phyloP scores from a whole-genome alignment of 92 coral and sea anemone genomes.

The Heliopora coerulea region DNA sequence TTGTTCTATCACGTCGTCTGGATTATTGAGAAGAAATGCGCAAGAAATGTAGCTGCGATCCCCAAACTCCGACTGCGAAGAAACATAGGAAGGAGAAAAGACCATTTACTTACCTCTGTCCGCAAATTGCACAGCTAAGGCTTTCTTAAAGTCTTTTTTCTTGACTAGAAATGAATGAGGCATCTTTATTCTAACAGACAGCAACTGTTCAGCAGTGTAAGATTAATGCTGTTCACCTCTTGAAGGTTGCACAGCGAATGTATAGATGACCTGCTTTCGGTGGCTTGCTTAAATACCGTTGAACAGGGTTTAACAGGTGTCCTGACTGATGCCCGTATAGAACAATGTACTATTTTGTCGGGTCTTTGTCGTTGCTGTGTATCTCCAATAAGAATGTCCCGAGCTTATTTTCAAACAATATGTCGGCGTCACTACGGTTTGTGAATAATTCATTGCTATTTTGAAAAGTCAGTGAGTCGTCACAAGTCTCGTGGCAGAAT shows the following conservation, averaged over 20 bases:
- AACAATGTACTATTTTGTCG: conserved; percentile 19
- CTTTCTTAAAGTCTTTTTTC: conserved; percentile 94
- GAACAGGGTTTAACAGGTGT: conserved; percentile 26
- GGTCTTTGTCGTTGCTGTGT: not conserved
- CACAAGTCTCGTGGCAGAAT: conserved; percentile 29
- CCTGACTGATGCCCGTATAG: conserved; percentile 4
- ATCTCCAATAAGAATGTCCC: conserved; percentile 18
- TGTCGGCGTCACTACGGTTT: conserved; percentile 2
- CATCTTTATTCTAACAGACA: conserved; percentile 53
- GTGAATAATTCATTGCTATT: conserved; percentile 43
- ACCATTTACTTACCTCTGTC: conserved; percentile 75
- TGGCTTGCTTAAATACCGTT: conserved; percentile 12
- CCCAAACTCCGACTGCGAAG: not conserved
- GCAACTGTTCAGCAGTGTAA: not conserved
- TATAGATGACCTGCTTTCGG: not conserved
- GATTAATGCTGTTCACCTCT: not conserved
- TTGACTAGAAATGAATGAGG: conserved; percentile 97
- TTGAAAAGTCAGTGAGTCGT: conserved; percentile 34
- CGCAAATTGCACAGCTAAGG: conserved; percentile 51
- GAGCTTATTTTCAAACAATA: conserved; percentile 9
- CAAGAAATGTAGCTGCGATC: not conserved
- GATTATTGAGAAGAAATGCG: no score
- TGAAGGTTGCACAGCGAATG: not conserved
- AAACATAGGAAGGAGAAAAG: not conserved
- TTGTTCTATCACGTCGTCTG: no score